Base-by-base conservation (phyloP, 2,888 invertebrate species). In the Oegoconia quadripuncta region DNA sequence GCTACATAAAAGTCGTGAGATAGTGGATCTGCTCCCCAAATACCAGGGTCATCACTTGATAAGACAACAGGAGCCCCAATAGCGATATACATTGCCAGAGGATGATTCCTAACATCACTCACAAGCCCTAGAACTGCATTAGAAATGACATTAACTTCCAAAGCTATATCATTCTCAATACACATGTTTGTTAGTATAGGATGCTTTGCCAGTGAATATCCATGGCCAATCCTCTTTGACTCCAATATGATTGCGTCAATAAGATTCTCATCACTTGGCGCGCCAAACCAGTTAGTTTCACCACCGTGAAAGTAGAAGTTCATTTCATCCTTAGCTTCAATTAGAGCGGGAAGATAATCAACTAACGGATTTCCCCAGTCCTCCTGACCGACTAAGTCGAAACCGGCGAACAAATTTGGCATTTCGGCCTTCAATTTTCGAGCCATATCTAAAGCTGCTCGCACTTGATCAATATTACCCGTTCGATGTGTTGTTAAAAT, bases 351-450 rank as follows among this genome's bases (percentile, higher is more conserved):
- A 0, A 90, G 68, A 46, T 91, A 93, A 12, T 91, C 87, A 7
- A 75, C 58, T 0, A 95, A 71, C 0, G 93, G 90, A 14, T 82
- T 76, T 0, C 94, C 94, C 42, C 87, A 67, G 56, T 95, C 95
- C 67, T 95, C 95, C 56, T 93, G 93, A 0, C 95, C 95, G 0
- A 95, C 94, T 37, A 96, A 86, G 79, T 95, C 95, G 51, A 95
- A 94, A 2, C 95, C 95, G 3, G 91, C 92, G 28, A 95, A 80
- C 50, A 93, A 90, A 12, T 91, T 83, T 0, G 95, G 94, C 63
- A 90, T 89, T 27, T 78, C 67, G 0, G 53, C 59, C 62, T 90
- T 87, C 1, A 91, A 41, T 33, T 42, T 48, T 12, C 54, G 58
- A 15, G 77, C 73, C 1, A 58, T 30, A 9, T 72, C 48, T 11